Evolutionary conservation across 2,113 vertebrate genomes (phyloP).

Genomic region (Bungarus multicinctus): DNA sequence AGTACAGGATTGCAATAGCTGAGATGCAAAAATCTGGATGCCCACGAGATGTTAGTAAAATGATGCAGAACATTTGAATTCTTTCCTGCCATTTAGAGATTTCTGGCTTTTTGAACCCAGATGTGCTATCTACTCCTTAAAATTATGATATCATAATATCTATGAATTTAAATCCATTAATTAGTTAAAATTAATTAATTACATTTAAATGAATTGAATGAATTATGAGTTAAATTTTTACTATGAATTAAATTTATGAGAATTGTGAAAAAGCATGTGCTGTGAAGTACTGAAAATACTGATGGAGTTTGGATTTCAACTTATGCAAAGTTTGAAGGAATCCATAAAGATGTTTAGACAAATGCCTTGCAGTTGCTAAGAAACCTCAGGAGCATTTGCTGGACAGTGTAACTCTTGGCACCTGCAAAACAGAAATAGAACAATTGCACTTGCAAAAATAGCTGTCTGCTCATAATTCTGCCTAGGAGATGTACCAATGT

Average conservation of each 20-base stretch:
- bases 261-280: background rate
- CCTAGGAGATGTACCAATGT: background rate
- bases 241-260: background rate
- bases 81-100: background rate
- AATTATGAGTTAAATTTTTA: background rate
- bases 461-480: background rate
- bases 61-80: background rate
- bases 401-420: background rate
- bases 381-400: background rate
- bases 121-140: background rate
- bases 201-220: background rate
- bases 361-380: background rate
- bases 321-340: background rate
- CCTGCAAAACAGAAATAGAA: background rate
- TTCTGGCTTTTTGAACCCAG: background rate
- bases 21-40: background rate
- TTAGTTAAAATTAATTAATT: background rate
- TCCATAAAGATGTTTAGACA: background rate
- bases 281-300: background rate
- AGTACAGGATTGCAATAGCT: background rate
- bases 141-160: background rate
- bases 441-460: background rate
- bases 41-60: background rate
- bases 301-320: background rate
- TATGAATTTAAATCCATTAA: background rate